phyloP scores from a whole-genome alignment of 2,888 invertebrate species.

The Drosophila testacea region DNA sequence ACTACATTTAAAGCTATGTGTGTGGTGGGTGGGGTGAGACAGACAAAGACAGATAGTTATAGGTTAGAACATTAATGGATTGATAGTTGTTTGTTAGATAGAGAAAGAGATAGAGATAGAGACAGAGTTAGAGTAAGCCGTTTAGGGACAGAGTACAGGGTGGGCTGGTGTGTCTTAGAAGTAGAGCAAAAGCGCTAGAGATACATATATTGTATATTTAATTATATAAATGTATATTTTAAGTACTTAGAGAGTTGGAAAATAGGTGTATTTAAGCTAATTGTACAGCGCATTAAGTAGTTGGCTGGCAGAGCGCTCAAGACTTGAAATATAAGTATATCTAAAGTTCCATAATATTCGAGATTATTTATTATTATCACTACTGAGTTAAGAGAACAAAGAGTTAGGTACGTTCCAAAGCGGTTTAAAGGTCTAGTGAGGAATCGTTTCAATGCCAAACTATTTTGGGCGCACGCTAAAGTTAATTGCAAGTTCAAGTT shows the following conservation, averaged over 20 bases:
- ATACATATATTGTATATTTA: slow-evolving; percentile 46
- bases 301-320: slow-evolving; percentile 79
- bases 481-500: slow-evolving; percentile 33
- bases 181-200: slow-evolving; percentile 74
- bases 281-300: slow-evolving; percentile 75
- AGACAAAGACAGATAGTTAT: slow-evolving; percentile 51
- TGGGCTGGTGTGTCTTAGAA: slow-evolving; percentile 56
- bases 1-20: slow-evolving; percentile 72
- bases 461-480: slow-evolving; percentile 51
- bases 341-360: slow-evolving; percentile 47
- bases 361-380: slow-evolving; percentile 43
- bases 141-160: slow-evolving; percentile 34
- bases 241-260: slow-evolving; percentile 46
- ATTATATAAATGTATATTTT: slow-evolving; percentile 50
- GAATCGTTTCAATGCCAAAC: slow-evolving; percentile 38
- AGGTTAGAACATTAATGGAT: slow-evolving; percentile 42
- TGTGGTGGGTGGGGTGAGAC: slow-evolving; percentile 41
- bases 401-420: slow-evolving; percentile 57
- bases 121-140: slow-evolving; percentile 24
- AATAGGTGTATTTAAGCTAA: slow-evolving; percentile 60
- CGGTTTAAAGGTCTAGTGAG: slow-evolving; percentile 39
- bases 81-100: slow-evolving; percentile 19
- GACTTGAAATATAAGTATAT: slow-evolving; percentile 65
- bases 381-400: slow-evolving; percentile 55
- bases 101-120: slow-evolving; percentile 18